Conservation (phyloP, 1,140 invertebrate species). For the Asbolus verrucosus region DNA sequence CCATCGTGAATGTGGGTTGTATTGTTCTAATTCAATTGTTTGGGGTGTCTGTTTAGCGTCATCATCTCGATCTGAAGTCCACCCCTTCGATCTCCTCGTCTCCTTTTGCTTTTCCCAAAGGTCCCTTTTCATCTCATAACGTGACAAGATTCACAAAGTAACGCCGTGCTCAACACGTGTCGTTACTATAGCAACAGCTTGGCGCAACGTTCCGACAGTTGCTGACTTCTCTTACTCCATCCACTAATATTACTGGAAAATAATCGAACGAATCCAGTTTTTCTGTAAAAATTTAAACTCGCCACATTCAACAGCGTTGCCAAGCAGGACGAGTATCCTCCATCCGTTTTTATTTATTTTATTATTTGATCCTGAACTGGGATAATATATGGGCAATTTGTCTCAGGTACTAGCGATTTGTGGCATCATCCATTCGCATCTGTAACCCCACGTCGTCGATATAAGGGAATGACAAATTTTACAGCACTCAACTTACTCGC, state of each 20-base stretch:
- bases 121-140: constrained; percentile 65
- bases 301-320: not conserved
- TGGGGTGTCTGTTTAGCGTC: constrained; percentile 51
- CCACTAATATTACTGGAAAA: constrained; percentile 58
- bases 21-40: constrained; percentile 44
- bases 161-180: constrained; percentile 65
- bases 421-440: constrained; percentile 25
- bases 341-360: constrained; percentile 40
- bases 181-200: constrained; percentile 64
- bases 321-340: too few species aligned
- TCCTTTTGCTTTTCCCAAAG: constrained; percentile 60
- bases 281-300: constrained; percentile 1
- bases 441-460: constrained; percentile 44
- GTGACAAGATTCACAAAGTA: constrained; percentile 66
- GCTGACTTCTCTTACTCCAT: constrained; percentile 58
- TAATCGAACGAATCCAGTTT: constrained; percentile 56
- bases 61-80: constrained; percentile 50
- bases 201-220: constrained; percentile 56
- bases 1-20: not conserved
- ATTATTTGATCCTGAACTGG: constrained; percentile 1
- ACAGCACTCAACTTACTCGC: constrained; percentile 57
- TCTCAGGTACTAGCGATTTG: constrained; percentile 32
- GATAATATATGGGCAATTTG: constrained; percentile 29
- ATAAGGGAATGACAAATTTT: constrained; percentile 58
- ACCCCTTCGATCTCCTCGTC: constrained; percentile 53